These are phyloP conservation scores for Sphaerophoria rueppellii DNA, from an alignment of 2,888 invertebrate genomes.

Conservation along the genomic window DNA sequence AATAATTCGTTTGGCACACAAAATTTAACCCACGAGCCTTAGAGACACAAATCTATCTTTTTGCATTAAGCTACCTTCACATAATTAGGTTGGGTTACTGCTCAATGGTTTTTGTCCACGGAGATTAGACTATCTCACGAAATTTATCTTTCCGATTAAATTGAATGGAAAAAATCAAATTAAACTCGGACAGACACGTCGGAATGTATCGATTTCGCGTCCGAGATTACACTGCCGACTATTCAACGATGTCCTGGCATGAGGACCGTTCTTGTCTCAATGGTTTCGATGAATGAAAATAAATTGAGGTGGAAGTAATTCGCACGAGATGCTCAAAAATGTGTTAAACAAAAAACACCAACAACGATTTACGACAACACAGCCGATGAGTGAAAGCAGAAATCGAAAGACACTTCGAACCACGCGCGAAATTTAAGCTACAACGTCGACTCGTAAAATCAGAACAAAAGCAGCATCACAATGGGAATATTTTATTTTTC, in stretches of 20 bases:
- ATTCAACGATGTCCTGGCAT: conserved; percentile 31
- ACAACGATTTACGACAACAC: not conserved
- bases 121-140: not conserved
- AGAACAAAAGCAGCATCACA: not conserved
- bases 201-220: not conserved
- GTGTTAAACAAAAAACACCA: not conserved
- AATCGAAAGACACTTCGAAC: conserved; percentile 2
- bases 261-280: conserved; percentile 7
- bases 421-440: conserved; percentile 18
- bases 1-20: conserved; percentile 26
- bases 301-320: conserved; percentile 39
- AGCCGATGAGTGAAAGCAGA: not conserved
- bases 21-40: conserved; percentile 25
- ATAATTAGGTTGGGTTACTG: not conserved
- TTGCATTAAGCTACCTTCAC: not conserved
- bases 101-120: not conserved
- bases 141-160: conserved; percentile 13
- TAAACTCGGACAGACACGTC: not conserved
- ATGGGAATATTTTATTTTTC: conserved; percentile 21
- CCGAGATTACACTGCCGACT: not conserved
- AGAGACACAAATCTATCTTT: conserved; percentile 4
- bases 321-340: conserved; percentile 36
- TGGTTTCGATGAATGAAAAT: conserved; percentile 50
- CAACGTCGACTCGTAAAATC: conserved; percentile 28
- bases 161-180: conserved; percentile 3